Evolutionary conservation across 1,140 invertebrate species (phyloP).

Genomic region (Drosophila persimilis): DNA sequence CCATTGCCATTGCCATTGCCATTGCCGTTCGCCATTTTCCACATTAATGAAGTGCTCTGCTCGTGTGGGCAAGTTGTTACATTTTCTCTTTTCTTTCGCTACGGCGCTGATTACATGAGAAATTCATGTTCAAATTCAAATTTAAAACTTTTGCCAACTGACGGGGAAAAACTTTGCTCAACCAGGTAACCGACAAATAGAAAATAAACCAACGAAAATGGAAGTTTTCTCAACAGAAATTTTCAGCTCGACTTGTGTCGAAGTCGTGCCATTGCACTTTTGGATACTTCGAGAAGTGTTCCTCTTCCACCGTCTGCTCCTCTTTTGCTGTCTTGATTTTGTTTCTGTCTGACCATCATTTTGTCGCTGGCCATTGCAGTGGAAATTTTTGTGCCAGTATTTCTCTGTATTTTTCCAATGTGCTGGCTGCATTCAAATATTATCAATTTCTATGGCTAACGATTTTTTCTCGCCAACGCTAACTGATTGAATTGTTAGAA

Average conservation of each 20-base stretch:
- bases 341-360: conserved; percentile 33
- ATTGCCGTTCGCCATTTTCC: conserved; percentile 44
- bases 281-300: neutral
- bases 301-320: neutral
- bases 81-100: conserved; percentile 46
- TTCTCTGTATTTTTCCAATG: conserved; percentile 48
- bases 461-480: conserved; percentile 51
- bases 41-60: conserved; percentile 78
- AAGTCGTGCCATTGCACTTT: conserved; percentile 43
- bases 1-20: conserved; percentile 15
- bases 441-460: conserved; percentile 63
- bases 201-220: conserved; percentile 9
- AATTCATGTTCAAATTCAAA: conserved; percentile 76
- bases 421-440: conserved; percentile 72
- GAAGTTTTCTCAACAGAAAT: conserved; percentile 37
- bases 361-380: conserved; percentile 50
- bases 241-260: conserved; percentile 52
- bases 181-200: conserved; percentile 31
- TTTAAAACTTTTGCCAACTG: conserved; percentile 57
- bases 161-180: conserved; percentile 33
- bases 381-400: conserved; percentile 42
- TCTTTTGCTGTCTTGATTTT: conserved; percentile 27
- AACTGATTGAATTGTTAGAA: conserved; percentile 81
- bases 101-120: conserved; percentile 73
- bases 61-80: conserved; percentile 56